Evolutionary conservation across 1,140 invertebrate genomes (phyloP), one percentile per base, ranked within the genome.

Genomic region (Ceratosolen fusciceps): DNA sequence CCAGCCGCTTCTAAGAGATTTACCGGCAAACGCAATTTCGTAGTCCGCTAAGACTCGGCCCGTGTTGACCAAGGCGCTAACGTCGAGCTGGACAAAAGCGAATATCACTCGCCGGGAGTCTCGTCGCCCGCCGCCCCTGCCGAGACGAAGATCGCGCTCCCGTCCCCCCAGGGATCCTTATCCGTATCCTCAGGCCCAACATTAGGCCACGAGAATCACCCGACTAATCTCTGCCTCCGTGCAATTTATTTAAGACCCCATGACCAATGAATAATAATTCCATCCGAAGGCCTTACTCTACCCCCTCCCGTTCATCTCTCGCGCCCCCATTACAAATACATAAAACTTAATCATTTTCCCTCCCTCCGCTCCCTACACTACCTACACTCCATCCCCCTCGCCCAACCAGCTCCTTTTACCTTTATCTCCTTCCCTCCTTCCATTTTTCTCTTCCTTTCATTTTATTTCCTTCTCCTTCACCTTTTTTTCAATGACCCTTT

Each of bases 1-100:
- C 43, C 47, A 39, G 7, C 26, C 43, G 9, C 75, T 71, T 54
- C 68, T 65, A 85, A 85, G 83, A 85, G 88, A 88, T 88, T 89
- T 87, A 87, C 84, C 83, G n/a, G n/a, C n/a, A 85, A 86, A 86
- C 84, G 87, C 84, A 87, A 87, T 88, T 88, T 87, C 82, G 83
- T 82, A 80, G 80, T 77, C 74, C 74, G 83, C 68, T 75, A 81
- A n/a, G n/a, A 80, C 77, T 87, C 83, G 83, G 83, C 82, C 82
- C 80, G 83, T 87, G 84, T 86, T 86, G 85, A 86, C 82, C 85
- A 83, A 84, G 85, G 84, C 87, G 86, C 87, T 86, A 88, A 88
- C 87, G 86, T 84, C 85, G 72, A 80, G 52, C 74, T 62, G 84
- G 82, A 86, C 86, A 87, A 87, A 86, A 84, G 82, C 80, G 62